phyloP scores from a whole-genome alignment of 2,888 invertebrate species.

The Thumatha senex region DNA sequence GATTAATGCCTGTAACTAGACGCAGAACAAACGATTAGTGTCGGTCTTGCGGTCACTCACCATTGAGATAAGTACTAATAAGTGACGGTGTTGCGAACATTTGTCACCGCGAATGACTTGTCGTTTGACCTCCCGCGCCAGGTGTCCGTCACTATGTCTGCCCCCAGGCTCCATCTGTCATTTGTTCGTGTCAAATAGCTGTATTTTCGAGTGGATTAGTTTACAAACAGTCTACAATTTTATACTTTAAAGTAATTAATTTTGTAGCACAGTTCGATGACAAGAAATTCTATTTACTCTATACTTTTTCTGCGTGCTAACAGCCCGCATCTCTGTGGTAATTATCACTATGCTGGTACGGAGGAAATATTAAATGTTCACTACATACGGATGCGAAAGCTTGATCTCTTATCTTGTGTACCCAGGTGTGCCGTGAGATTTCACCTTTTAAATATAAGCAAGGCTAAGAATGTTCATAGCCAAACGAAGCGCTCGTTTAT shows the following conservation, averaged over 20 bases:
- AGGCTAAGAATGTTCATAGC: neutral
- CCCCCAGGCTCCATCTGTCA: conserved; percentile 42
- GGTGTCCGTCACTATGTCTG: conserved; percentile 36
- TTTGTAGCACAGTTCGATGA: conserved; percentile 23
- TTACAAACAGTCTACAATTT: conserved; percentile 35
- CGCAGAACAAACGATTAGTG: conserved; percentile 32
- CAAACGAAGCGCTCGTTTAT: neutral
- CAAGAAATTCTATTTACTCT: conserved; percentile 7
- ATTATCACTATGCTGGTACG: neutral
- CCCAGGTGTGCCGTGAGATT: neutral
- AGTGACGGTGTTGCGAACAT: conserved; percentile 31
- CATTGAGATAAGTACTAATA: conserved; percentile 26
- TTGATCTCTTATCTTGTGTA: neutral
- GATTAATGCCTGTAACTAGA: conserved; percentile 29
- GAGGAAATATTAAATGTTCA: neutral
- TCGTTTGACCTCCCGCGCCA: conserved; percentile 37
- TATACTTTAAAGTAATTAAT: conserved; percentile 21
- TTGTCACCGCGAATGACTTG: conserved; percentile 36
- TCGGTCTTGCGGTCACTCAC: conserved; percentile 27
- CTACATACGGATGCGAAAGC: neutral
- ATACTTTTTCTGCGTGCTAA: conserved; percentile 1
- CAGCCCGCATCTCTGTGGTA: too few relatives aligned
- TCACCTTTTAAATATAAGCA: neutral
- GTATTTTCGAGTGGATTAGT: conserved; percentile 48
- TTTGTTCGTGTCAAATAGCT: conserved; percentile 49